Conservation (phyloP, 2,888 invertebrate species). For the Phragmatobia fuliginosa region DNA sequence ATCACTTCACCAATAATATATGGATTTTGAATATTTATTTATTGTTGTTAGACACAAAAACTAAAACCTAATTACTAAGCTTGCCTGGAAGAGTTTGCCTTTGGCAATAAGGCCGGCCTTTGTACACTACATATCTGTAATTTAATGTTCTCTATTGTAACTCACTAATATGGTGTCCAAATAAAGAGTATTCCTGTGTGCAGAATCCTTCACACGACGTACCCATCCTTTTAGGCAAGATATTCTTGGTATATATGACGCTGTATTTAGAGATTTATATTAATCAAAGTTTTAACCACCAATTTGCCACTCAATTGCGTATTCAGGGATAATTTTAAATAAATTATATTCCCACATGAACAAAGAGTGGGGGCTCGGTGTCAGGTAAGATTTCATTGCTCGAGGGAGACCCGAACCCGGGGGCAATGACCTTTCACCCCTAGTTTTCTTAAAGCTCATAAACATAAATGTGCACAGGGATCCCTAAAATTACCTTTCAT, state of each 20-base stretch:
- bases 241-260: not conserved
- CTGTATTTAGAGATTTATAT: not conserved
- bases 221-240: not conserved
- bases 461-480: slow-evolving; percentile 55
- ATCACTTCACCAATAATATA: not conserved
- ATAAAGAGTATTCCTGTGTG: too few species aligned
- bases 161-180: too few species aligned
- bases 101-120: too few species aligned
- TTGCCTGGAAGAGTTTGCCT: too few species aligned
- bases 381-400: slow-evolving; percentile 60
- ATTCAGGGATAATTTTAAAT: slow-evolving; percentile 31
- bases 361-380: slow-evolving; percentile 46
- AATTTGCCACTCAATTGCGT: not conserved
- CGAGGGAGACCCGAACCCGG: slow-evolving; percentile 64
- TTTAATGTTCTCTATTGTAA: too few species aligned
- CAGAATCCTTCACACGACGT: not conserved
- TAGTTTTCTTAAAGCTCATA: slow-evolving; percentile 70
- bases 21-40: not conserved
- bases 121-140: too few species aligned
- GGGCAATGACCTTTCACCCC: slow-evolving; percentile 80
- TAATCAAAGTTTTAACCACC: not conserved
- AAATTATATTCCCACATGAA: slow-evolving; percentile 27
- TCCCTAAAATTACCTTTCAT: slow-evolving; percentile 58
- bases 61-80: not conserved
- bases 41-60: not conserved